A percentile compares a stretch with the other conserved stretches of the same genome.
Conservation (phyloP, 2,888 invertebrate species). For the Melieria picta region DNA sequence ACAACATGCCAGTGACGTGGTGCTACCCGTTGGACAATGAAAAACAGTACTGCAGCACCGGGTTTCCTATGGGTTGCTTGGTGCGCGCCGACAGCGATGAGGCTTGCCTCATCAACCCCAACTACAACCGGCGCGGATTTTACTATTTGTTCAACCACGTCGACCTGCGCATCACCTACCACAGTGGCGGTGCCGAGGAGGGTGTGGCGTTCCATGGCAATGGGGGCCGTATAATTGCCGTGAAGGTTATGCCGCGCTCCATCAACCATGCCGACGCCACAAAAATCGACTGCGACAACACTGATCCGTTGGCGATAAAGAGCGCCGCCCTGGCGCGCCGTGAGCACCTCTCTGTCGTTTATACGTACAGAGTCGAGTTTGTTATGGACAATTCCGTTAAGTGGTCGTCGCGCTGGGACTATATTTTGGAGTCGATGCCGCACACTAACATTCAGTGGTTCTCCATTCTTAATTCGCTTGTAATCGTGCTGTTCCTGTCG, state of each 20-base stretch:
- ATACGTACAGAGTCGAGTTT: slow-evolving; percentile 89
- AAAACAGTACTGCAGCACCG: slow-evolving; percentile 88
- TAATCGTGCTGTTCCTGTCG: slow-evolving; percentile 95
- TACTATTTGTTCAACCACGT: slow-evolving; percentile 98
- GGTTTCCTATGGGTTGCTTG: slow-evolving; percentile 98
- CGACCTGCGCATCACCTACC: slow-evolving; percentile 91
- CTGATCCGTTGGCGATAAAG: slow-evolving; percentile 78
- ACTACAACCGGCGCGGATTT: slow-evolving; percentile 74
- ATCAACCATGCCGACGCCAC: slow-evolving; percentile 68
- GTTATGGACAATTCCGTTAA: slow-evolving; percentile 84
- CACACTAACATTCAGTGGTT: slow-evolving; percentile 99
- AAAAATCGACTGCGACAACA: slow-evolving; percentile 68
- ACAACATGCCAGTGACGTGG: slow-evolving; percentile 99
- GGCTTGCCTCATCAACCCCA: slow-evolving; percentile 71
- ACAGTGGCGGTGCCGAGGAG: slow-evolving; percentile 87
- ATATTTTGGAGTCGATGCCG: slow-evolving; percentile 97
- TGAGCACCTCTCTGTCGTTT: slow-evolving; percentile 74
- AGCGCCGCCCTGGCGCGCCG: slow-evolving; percentile 68
- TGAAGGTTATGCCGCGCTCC: slow-evolving; percentile 75
- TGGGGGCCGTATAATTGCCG: slow-evolving; percentile 88
- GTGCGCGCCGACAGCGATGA: slow-evolving; percentile 70
- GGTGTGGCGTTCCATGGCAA: slow-evolving; percentile 79
- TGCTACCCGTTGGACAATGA: slow-evolving; percentile 84
- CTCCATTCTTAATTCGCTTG: slow-evolving; percentile 96
- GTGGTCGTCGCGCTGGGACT: slow-evolving; percentile 99